These are phyloP conservation scores for Macrostomum lignano DNA, from an alignment of 1,140 invertebrate species.

Conservation along the genomic window DNA sequence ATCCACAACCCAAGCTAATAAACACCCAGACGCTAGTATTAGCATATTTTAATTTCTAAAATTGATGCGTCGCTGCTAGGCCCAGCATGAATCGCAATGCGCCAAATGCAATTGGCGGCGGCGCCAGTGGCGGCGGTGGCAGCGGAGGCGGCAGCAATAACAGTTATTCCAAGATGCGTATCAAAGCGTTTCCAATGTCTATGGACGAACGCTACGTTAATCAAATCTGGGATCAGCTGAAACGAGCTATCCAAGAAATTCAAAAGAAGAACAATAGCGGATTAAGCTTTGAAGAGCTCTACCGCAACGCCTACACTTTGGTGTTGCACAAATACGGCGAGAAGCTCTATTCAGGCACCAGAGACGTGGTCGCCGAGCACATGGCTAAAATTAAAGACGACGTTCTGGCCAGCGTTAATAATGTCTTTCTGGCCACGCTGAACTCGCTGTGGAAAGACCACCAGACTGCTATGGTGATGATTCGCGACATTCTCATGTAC, in stretches of 20 bases:
- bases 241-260: conserved; percentile 97
- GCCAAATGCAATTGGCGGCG: too few relatives aligned
- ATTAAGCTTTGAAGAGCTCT: conserved; percentile 93
- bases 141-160: too few relatives aligned
- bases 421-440: conserved; percentile 77
- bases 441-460: conserved; percentile 97
- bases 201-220: conserved; percentile 99
- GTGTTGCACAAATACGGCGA: conserved; percentile 91
- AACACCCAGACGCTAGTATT: too few relatives aligned
- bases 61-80: too few relatives aligned
- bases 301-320: conserved; percentile 98
- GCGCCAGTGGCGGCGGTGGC: too few relatives aligned
- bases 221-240: conserved; percentile 76
- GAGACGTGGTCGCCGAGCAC: conserved; percentile 88
- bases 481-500: conserved; percentile 97
- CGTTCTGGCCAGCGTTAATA: conserved; percentile 64
- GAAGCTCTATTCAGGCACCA: conserved; percentile 73
- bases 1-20: too few relatives aligned
- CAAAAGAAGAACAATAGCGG: conserved; percentile 99
- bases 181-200: conserved; percentile 45
- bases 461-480: conserved; percentile 99
- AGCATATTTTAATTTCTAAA: too few relatives aligned
- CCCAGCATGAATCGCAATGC: too few relatives aligned
- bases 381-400: conserved; percentile 68
- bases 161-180: conserved; percentile 6